These are phyloP conservation scores for Thera britannica DNA, from an alignment of 2,888 invertebrate species.

Conservation along the genomic window DNA sequence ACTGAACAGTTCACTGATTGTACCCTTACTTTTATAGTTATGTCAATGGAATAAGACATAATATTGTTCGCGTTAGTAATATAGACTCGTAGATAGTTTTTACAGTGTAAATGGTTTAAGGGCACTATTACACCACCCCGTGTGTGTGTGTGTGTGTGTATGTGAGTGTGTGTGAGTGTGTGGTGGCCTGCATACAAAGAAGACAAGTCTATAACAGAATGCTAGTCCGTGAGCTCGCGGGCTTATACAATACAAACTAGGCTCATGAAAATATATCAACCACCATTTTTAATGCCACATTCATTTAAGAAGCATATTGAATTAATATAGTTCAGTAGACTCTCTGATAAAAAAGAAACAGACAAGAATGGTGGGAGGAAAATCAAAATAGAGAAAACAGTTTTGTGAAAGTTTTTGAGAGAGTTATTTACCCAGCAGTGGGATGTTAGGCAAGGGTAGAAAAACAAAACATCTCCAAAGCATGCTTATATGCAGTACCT, in stretches of 20 bases:
- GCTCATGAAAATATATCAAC: neutral
- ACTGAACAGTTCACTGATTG: neutral
- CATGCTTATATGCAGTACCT: too few relatives aligned
- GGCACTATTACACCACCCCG: neutral
- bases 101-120: neutral
- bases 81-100: neutral
- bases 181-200: neutral
- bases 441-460: too few relatives aligned
- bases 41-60: neutral
- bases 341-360: too few relatives aligned
- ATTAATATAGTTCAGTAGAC: neutral
- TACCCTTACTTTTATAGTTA: neutral
- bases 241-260: constrained; percentile 1
- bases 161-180: neutral
- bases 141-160: neutral
- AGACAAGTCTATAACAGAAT: neutral
- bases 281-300: neutral
- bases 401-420: too few relatives aligned
- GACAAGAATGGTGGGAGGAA: too few relatives aligned
- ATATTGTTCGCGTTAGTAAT: neutral
- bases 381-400: too few relatives aligned
- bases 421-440: too few relatives aligned
- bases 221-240: neutral
- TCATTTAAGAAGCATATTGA: neutral
- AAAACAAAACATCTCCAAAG: too few relatives aligned